Conservation (phyloP, 1,140 invertebrate genomes). For the Sweltsa coloradensis region DNA sequence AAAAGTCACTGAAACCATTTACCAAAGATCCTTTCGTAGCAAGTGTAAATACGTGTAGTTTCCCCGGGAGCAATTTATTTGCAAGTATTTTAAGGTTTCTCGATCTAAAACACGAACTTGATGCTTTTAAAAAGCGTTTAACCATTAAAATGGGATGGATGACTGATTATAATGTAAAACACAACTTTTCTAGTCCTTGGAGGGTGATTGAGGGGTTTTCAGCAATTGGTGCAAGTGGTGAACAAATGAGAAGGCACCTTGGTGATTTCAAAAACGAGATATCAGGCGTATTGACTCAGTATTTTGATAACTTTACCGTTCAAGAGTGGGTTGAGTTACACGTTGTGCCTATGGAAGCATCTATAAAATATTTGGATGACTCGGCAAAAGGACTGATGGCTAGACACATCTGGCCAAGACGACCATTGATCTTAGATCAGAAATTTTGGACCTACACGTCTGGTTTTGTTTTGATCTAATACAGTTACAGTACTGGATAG, state of each 20-base stretch:
- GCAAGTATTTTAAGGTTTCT: slow-evolving; percentile 16
- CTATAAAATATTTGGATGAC: not conserved
- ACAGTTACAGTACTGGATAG: no score
- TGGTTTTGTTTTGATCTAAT: no score
- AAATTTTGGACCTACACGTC: no score
- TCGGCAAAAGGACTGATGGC: not conserved
- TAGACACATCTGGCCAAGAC: slow-evolving; percentile 6
- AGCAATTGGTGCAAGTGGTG: not conserved
- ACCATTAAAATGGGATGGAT: slow-evolving; percentile 28
- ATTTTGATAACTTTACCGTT: slow-evolving; percentile 11
- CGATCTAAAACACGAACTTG: slow-evolving; percentile 14
- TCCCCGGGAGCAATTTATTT: slow-evolving; percentile 19
- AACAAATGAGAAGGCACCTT: not conserved
- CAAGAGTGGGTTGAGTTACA: slow-evolving; percentile 14
- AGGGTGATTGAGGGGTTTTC: slow-evolving; percentile 30
- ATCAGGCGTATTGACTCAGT: slow-evolving; percentile 3
- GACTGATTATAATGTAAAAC: slow-evolving; percentile 33
- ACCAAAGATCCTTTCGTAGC: slow-evolving; percentile 14
- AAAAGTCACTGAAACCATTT: slow-evolving; percentile 10
- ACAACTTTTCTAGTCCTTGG: slow-evolving; percentile 31
- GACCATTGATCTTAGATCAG: no score
- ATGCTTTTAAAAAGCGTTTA: slow-evolving; percentile 14
- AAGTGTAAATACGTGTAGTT: slow-evolving; percentile 17
- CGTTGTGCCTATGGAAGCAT: slow-evolving; percentile 5
- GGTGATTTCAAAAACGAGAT: slow-evolving; percentile 1